phyloP scores from a whole-genome alignment of 2,113 vertebrate species.

The Nycticebus coucang region DNA sequence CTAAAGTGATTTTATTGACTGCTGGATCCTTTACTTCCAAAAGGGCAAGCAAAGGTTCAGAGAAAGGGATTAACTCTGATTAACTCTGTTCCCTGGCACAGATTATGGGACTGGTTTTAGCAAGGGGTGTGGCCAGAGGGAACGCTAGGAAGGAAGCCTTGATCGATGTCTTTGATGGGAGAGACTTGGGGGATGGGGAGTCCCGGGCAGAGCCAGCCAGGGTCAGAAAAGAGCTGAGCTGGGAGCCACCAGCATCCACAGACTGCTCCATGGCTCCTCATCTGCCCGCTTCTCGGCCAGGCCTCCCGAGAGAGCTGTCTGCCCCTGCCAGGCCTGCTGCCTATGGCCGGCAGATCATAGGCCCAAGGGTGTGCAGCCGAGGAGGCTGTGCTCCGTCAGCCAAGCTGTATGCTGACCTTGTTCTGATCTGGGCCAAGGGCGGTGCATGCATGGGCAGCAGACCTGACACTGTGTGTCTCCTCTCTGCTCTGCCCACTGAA shows the following conservation, averaged over 20 bases:
- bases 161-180: neutral
- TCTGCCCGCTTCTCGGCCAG: neutral
- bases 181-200: neutral
- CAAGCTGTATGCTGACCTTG: neutral
- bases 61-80: neutral
- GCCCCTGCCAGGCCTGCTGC: neutral
- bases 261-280: neutral
- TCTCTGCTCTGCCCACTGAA: neutral
- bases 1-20: neutral
- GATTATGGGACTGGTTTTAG: neutral
- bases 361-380: neutral
- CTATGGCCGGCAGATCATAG: neutral
- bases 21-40: neutral
- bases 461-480: fast-evolving
- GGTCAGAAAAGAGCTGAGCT: neutral
- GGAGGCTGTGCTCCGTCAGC: neutral
- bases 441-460: neutral
- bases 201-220: neutral
- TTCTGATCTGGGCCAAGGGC: neutral
- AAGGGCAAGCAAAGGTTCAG: neutral
- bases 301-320: neutral
- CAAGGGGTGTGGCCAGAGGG: neutral
- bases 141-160: neutral
- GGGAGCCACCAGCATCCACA: neutral
- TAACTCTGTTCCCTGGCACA: neutral